Base-by-base conservation (phyloP, 2,797 vertebrate genomes). In the Saxicola maurus region DNA sequence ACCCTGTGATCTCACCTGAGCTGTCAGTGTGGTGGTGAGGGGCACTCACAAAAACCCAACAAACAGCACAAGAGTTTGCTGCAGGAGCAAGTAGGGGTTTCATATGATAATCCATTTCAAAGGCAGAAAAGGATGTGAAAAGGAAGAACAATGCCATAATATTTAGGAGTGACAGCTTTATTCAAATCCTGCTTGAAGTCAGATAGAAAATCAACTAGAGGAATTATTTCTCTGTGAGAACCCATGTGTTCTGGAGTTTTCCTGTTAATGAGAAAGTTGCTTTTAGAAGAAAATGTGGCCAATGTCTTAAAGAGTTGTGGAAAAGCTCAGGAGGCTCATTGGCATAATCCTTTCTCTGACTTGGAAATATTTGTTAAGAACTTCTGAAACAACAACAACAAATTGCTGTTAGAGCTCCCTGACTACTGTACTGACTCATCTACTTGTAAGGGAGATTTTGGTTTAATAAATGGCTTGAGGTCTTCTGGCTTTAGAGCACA, bases 1-100 rank as follows among this genome's bases (percentile, higher is more conserved):
- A 74, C 80, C 64, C 89, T 9, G 7, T 57, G 60, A 72, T 66
- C 73, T 84, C 96, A 94, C 71, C 33, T 83, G 83, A 83, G 80
- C 87, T 93, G 69, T 82, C 82, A 90, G 76, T 19, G 1, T 25
- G 24, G 59, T 3, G 9, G 25, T n/a, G 62, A 89, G 76, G 59
- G 25, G 27, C 1, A 3, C 53, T 43, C 40, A 13, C 59, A 84
- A 71, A 74, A 10, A 5, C 0, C 3, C 12, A 31, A 7, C 37
- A 52, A 61, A 37, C 31, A 51, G 35, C 55, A 8, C 35, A 86
- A 46, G 49, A 81, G 37, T 37, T 89, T 87, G 66, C 40, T 82
- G 89, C 56, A 57, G 71, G 64, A 73, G 53, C 55, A 82, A 79
- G 52, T 20, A 45, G 77, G 85, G 59, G 59, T 64, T 91, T 94